Base-by-base conservation (phyloP, 1,140 invertebrate genomes). In the Drosophila sp. region DNA sequence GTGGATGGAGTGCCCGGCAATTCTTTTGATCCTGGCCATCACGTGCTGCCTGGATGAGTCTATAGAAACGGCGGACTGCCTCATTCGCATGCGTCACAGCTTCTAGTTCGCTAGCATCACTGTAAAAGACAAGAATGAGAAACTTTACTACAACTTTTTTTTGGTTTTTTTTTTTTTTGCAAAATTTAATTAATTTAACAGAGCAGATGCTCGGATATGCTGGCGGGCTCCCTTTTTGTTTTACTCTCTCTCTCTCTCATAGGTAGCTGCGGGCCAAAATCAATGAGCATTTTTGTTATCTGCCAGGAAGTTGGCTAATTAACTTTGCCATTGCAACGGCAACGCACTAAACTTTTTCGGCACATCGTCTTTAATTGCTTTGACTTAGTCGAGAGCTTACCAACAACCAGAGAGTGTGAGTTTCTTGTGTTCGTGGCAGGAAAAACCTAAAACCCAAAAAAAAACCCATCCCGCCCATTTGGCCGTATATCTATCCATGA, bases 1-100 rank as follows among this genome's bases (percentile, higher is more conserved):
- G 90, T 2, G 96, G 94, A 90, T 97, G 97, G 1, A 94, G 82
- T 79, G 92, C 84, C 0, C 94, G 72, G 82, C 96, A 97, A 85
- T 97, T 95, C 70, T 95, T 95, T 74, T 95, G 93, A 69, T 97
- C 96, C 92, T 97, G 96, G 2, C 96, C 96, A 86, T 96, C 94
- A 80, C 96, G 94, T 1, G 96, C 96, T 0, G 96, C 96, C 85
- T 95, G 94, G 5, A 97, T 94, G 79, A 97, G 97, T 82, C 94
- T 94, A 92, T 96, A 96, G 91, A 97, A 97, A 40, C 95, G 94
- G 25, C 96, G 92, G 50, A 96, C 96, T 66, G 95, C 95, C 73
- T 93, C 93, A 92, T 95, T 96, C 72, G 84, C 80, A 25, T 93
- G 92, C 11, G 93, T 94, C 29, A 94, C 94, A 74, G 94, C 94